phyloP scores from a whole-genome alignment of 1,140 invertebrate species.

The Pseudobourletiella spinata region DNA sequence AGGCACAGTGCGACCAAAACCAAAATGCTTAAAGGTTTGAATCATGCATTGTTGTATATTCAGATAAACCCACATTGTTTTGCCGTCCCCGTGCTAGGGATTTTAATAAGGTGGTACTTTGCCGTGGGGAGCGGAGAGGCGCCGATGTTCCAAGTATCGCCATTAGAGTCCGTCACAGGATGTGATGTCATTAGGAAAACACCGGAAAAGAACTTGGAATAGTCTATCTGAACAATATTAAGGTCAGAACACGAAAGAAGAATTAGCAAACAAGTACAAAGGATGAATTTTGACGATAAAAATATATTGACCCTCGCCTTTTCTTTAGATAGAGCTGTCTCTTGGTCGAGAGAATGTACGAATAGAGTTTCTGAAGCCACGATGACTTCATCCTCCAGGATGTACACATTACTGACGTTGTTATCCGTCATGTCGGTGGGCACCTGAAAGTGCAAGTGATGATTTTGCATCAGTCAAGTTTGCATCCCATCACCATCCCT shows the following conservation, averaged over 20 bases:
- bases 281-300: too few relatives aligned
- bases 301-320: conserved; percentile 13
- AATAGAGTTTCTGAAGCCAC: conserved; percentile 25
- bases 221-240: background rate
- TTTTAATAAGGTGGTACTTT: conserved; percentile 38
- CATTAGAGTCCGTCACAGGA: conserved; percentile 24
- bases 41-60: too few relatives aligned
- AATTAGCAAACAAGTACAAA: too few relatives aligned
- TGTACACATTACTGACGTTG: conserved; percentile 22
- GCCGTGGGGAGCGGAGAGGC: conserved; percentile 31
- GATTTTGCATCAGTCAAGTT: too few relatives aligned
- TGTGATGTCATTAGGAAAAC: conserved; percentile 10
- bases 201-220: background rate
- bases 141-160: conserved; percentile 26
- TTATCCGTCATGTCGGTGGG: conserved; percentile 32
- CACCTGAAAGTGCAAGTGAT: too few relatives aligned
- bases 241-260: too few relatives aligned
- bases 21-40: too few relatives aligned
- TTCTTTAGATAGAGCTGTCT: conserved; percentile 21
- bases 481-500: too few relatives aligned
- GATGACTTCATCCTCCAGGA: conserved; percentile 25
- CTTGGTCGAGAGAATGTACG: conserved; percentile 26
- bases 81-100: conserved; percentile 28
- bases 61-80: too few relatives aligned
- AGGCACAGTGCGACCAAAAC: background rate